A percentile compares a stretch with the other conserved stretches of the same genome.
phyloP scores from a whole-genome alignment of 2,113 vertebrate species.

The Equus quagga region DNA sequence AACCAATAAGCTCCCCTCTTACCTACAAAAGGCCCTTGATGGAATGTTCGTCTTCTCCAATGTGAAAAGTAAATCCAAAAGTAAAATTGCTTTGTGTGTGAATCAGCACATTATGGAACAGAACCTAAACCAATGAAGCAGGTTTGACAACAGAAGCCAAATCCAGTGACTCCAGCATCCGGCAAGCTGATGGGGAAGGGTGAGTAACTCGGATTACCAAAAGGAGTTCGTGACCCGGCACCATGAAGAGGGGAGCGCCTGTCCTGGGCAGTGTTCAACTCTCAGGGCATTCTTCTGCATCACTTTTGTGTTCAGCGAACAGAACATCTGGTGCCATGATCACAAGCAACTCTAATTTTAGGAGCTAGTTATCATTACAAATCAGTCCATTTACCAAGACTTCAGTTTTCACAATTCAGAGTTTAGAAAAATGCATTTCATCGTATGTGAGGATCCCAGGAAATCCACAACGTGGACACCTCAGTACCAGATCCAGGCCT shows the following conservation, averaged over 20 bases:
- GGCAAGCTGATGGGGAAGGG: neutral
- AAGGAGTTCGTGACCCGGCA: neutral
- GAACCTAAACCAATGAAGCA: neutral
- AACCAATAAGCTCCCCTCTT: neutral
- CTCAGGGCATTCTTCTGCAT: neutral
- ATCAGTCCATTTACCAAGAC: neutral
- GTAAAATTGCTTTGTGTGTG: neutral
- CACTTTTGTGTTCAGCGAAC: neutral
- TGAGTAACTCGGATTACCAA: neutral
- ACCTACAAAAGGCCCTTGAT: no score
- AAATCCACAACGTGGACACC: neutral
- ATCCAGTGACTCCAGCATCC: neutral
- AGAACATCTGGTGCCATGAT: neutral
- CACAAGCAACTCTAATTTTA: neutral
- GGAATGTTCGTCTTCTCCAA: neutral
- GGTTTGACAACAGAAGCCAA: neutral
- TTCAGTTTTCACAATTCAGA: neutral
- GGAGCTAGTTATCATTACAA: neutral
- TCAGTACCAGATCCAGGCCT: neutral
- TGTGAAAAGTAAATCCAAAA: neutral
- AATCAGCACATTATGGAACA: accelerated
- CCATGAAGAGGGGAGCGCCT: neutral
- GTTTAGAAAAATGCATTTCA: neutral
- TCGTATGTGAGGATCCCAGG: neutral
- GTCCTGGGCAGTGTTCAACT: neutral